phyloP scores from a whole-genome alignment of 1,140 invertebrate genomes.

The Monochamus saltuarius region DNA sequence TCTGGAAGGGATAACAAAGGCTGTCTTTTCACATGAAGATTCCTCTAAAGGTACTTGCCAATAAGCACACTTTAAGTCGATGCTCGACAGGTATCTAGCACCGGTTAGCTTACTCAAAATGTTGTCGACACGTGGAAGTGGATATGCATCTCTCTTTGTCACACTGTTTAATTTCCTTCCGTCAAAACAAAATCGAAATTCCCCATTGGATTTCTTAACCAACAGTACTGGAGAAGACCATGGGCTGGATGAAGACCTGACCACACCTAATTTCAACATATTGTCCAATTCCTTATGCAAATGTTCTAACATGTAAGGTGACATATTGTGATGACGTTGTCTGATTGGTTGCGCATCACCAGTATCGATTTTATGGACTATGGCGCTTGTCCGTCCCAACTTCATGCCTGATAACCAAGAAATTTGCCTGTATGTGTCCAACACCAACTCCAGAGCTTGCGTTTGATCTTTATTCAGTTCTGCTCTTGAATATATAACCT shows the following conservation, averaged over 20 bases:
- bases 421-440: too few species aligned
- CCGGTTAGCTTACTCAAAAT: conserved; percentile 37
- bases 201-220: conserved; percentile 22
- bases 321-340: conserved; percentile 10
- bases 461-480: too few species aligned
- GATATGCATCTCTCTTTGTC: conserved; percentile 37
- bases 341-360: conserved; percentile 15
- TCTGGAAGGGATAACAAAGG: conserved; percentile 50
- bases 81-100: conserved; percentile 37
- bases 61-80: conserved; percentile 43
- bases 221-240: conserved; percentile 22
- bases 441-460: too few species aligned
- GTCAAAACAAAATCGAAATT: conserved; percentile 22
- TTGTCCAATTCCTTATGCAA: conserved; percentile 26
- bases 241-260: conserved; percentile 29
- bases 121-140: conserved; percentile 13
- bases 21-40: conserved; percentile 48
- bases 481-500: too few species aligned
- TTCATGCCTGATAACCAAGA: too few species aligned
- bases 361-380: too few species aligned
- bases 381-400: too few species aligned
- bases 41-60: conserved; percentile 44
- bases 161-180: conserved; percentile 13
- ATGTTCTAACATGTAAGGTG: conserved; percentile 2
- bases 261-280: conserved; percentile 21